Base-by-base conservation (phyloP, 2,113 vertebrate species). In the Podarcis raffonei region DNA sequence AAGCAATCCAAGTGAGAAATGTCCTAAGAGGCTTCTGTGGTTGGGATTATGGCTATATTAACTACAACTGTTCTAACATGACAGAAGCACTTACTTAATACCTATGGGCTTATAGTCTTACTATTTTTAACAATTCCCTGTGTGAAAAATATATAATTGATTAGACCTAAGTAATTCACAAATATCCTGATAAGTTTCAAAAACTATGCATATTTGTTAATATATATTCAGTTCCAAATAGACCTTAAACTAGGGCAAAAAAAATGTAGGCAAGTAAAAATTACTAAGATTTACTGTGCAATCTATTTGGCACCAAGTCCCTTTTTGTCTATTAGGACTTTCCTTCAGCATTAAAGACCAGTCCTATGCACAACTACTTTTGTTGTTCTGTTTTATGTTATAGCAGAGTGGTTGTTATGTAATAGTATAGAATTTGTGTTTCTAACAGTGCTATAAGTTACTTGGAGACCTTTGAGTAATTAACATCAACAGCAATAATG, bases 91-190 rank as follows among this genome's bases (percentile, higher is more conserved):
- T 96, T 96, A 91, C 86, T 78, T 93, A 94, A 95, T 90, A 93
- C 89, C 95, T 94, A 35, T 94, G 94, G 94, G 91, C 84, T 96
- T 96, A 93, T 85, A 92, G 81, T 93, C 88, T 87, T 95, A 87
- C 85, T 91, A 87, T 93, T 95, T 91, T 88, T 83, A 95, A 90
- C 89, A 96, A 96, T 93, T 96, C 91, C 93, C 94, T 80, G 78
- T 93, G 91, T 90, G 92, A 81, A 93, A 93, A 88, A 96, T 94
- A 77, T 84, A 96, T 95, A 97, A 96, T 96, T 96, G 95, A 97
- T 90, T 88, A 92, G 42, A 93, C 23, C 65, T 69, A 90, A 86
- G 35, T 62, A 72, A 42, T 93, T 92, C 90, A 85, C 88, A 95
- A 93, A 93, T 53, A 93, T 2, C 72, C 22, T 80, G 42, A 80